Conservation (phyloP, 53 echinoderm and acorn worm genomes). For the Zoroaster sp. region DNA sequence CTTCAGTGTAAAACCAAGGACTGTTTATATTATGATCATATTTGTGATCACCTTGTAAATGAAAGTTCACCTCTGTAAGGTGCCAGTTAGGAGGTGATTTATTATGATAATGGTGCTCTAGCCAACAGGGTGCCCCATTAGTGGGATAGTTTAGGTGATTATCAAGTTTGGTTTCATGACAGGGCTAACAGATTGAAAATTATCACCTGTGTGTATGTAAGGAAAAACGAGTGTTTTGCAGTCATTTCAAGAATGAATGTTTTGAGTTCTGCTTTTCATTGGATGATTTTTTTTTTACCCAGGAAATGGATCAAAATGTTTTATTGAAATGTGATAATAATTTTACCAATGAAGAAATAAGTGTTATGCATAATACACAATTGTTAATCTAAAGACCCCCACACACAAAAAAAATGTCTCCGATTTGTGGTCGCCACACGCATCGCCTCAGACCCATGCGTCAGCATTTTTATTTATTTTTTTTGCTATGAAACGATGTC, state of each 20-base stretch:
- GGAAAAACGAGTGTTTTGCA: not conserved
- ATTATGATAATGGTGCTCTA: conserved; percentile 23
- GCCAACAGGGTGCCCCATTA: conserved; percentile 32
- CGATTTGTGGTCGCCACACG: no score
- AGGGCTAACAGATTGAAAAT: not conserved
- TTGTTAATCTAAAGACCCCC: no score
- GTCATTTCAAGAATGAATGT: not conserved
- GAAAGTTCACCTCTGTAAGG: not conserved
- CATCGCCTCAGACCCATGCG: no score
- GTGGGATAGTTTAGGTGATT: not conserved
- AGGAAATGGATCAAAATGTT: not conserved
- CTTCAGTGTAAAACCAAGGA: no score
- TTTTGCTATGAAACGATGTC: no score
- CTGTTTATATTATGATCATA: not conserved
- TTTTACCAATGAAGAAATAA: not conserved
- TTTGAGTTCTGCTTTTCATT: not conserved
- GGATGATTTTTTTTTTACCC: not conserved
- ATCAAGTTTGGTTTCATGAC: not conserved
- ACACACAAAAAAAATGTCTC: no score
- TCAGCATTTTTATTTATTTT: no score
- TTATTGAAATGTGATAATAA: not conserved
- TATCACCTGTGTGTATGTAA: not conserved
- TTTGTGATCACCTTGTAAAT: not conserved
- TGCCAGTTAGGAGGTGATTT: not conserved
- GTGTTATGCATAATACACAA: no score